A percentile compares a stretch with the other conserved stretches of the same genome.
Evolutionary conservation across 2,113 vertebrate genomes (phyloP).

Genomic region (Uria lomvia): DNA sequence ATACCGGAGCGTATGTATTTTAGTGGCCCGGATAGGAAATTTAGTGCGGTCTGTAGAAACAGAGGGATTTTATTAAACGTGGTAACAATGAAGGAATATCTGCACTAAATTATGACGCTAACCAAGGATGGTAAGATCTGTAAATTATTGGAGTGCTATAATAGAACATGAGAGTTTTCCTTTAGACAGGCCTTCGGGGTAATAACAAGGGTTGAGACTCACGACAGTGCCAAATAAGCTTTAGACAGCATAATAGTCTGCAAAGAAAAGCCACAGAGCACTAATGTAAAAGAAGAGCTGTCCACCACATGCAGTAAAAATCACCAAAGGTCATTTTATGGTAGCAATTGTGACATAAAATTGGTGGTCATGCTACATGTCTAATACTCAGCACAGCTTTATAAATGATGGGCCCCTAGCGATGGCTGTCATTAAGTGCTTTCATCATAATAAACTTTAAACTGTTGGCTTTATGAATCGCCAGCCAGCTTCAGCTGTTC

Average conservation of each 20-base stretch:
- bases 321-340: slow-evolving; percentile 88
- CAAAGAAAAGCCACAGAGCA: slow-evolving; percentile 83
- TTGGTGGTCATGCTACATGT: slow-evolving; percentile 88
- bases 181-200: slow-evolving; percentile 80
- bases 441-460: slow-evolving; percentile 92
- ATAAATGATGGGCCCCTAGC: slow-evolving; percentile 85
- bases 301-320: slow-evolving; percentile 86
- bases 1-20: slow-evolving; percentile 36
- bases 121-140: slow-evolving; percentile 75
- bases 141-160: slow-evolving; percentile 77
- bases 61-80: slow-evolving; percentile 59
- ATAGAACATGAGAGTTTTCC: slow-evolving; percentile 75
- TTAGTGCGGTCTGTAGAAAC: slow-evolving; percentile 43
- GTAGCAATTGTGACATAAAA: slow-evolving; percentile 88
- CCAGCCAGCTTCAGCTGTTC: slow-evolving; percentile 85
- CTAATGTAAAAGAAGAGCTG: slow-evolving; percentile 87
- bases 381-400: slow-evolving; percentile 87
- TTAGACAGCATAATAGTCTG: slow-evolving; percentile 85
- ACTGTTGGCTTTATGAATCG: slow-evolving; percentile 90
- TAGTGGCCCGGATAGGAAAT: slow-evolving; percentile 28
- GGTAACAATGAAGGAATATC: slow-evolving; percentile 73
- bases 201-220: slow-evolving; percentile 85
- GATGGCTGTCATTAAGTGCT: slow-evolving; percentile 90
- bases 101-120: slow-evolving; percentile 77
- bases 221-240: slow-evolving; percentile 83